phyloP scores from a whole-genome alignment of 2,888 invertebrate genomes.

The Chydorus sphaericus region DNA sequence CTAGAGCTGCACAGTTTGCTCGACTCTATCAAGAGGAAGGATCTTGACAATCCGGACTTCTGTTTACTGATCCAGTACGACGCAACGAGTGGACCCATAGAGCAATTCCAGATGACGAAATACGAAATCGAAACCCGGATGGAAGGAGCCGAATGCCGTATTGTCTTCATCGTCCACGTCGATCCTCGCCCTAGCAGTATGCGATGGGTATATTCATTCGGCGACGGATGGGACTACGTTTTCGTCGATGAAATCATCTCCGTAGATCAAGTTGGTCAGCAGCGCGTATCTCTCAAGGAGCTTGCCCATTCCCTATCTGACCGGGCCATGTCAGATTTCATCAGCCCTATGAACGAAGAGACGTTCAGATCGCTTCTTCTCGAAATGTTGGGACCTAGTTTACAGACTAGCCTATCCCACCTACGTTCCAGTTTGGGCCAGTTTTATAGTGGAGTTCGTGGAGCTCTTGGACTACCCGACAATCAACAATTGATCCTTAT shows the following conservation, averaged over 20 bases:
- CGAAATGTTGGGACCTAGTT: constrained; percentile 2
- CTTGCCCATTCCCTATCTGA: not conserved
- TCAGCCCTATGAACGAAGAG: not conserved
- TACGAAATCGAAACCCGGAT: constrained; percentile 6
- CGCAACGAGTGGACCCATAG: constrained; percentile 1
- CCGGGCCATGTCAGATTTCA: not conserved
- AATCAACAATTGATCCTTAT: not conserved
- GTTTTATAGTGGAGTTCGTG: constrained; percentile 3
- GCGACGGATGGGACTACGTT: constrained; percentile 9
- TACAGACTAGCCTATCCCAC: not conserved
- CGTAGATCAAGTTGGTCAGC: not conserved
- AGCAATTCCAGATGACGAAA: constrained; percentile 7
- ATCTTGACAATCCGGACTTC: not conserved
- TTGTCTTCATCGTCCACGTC: constrained; percentile 8
- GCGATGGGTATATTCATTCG: constrained; percentile 9
- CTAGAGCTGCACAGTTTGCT: not conserved
- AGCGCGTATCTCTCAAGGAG: not conserved
- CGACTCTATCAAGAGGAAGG: not conserved
- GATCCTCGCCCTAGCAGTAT: constrained; percentile 5
- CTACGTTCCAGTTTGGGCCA: not conserved
- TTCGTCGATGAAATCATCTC: constrained; percentile 8
- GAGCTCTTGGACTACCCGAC: not conserved
- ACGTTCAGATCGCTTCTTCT: constrained; percentile 3
- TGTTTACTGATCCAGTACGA: not conserved
- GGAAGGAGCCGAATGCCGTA: not conserved